Evolutionary conservation across 2,888 invertebrate species (phyloP), one percentile per base, ranked within the genome.

Genomic region (Tineola bisselliella): DNA sequence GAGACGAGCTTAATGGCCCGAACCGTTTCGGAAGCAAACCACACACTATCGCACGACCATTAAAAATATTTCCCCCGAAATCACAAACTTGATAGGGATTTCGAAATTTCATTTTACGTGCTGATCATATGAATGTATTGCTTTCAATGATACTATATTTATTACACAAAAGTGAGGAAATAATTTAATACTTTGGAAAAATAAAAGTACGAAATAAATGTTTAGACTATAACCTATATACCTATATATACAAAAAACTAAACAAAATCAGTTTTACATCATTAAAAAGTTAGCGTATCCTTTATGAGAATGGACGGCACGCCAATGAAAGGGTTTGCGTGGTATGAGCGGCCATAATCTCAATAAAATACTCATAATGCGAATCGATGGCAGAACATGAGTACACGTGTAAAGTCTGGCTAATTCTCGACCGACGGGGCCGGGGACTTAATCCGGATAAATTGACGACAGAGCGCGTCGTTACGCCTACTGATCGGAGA

Each of bases 1-100:
- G 72, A 74, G 74, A 72, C 76, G 69, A 68, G 72, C 64, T 72
- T 74, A 80, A 79, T 78, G 77, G 76, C 61, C 76, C 74, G 74
- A 69, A 72, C 70, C 73, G 70, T 70, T 19, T 17, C 59, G 17
- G 48, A 33, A 18, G 31, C 30, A 44, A 31, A 44, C 48, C 48
- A 30, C 60, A 31, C 52, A 44, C 44, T 15, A 30, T 30, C 60
- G 52, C 30, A 30, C 54, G 25, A 54, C 48, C 48, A 48, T 48
- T 48, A 48, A 48, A 48, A 48, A 48, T 48, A 48, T 48, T 17
- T 38, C 38, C 38, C 38, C 38, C 38, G 10, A 38, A 38, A 38
- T 38, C 38, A 38, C 38, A 10, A 38, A 38, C 38, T 38, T 38
- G 11, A 38, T n/a, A 38, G 38, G n/a, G 11, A 38, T 38, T 10